Percentiles rank a stretch among this genome's conserved stretches.
Conservation (phyloP, 2,888 invertebrate species). For the Eutolmus rufibarbis region DNA sequence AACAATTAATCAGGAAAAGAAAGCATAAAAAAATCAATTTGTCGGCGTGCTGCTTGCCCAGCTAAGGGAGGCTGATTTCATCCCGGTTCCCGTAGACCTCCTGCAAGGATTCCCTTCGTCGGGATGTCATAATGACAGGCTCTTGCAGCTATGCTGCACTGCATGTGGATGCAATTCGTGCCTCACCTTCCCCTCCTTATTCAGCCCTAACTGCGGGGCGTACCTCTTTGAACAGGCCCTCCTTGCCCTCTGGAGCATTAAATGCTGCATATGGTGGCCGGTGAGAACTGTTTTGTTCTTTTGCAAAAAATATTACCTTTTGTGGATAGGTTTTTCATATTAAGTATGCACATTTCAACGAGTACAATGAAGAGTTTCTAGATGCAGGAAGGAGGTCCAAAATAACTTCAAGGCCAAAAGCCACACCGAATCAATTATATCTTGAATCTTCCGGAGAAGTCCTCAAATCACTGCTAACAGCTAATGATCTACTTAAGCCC, state of each 20-base stretch:
- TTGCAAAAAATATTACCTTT: neutral
- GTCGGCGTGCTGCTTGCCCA: neutral
- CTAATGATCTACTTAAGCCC: neutral
- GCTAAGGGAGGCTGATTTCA: neutral
- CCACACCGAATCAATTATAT: neutral
- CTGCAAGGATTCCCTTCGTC: neutral
- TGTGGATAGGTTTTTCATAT: neutral
- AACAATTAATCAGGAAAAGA: neutral
- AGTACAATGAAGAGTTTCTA: neutral
- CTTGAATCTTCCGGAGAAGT: neutral
- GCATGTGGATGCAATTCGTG: neutral
- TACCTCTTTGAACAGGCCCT: neutral
- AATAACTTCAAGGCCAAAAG: neutral
- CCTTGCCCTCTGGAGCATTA: neutral
- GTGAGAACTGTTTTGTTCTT: neutral
- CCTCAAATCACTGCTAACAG: neutral
- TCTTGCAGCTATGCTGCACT: neutral
- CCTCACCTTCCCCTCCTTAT: neutral
- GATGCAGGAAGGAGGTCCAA: neutral
- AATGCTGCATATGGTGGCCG: neutral
- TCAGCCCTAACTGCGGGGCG: neutral
- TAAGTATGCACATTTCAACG: neutral
- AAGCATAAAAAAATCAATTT: neutral
- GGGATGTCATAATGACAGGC: conserved; percentile 6
- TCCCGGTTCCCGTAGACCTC: neutral